Evolutionary conservation across 1,140 invertebrate species (phyloP), one percentile per base, ranked within the genome.

Genomic region (Himalopsyche phryganea): DNA sequence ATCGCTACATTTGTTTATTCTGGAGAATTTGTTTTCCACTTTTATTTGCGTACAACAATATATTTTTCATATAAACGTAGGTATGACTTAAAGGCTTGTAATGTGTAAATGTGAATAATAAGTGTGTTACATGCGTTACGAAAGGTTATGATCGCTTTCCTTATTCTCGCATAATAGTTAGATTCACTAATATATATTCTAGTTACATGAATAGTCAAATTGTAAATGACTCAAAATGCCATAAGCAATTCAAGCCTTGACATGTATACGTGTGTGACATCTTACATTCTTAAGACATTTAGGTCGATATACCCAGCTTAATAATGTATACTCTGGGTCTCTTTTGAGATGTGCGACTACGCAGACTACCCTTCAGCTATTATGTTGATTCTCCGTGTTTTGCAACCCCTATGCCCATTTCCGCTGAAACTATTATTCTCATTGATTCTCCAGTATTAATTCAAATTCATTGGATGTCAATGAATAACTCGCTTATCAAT

Each of bases 391-490:
- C 45, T 54, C 20, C 17, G 36, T 49, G 40, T 48, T 56, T 42
- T 38, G 18, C 11, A 9, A 48, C 18, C 41, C 17, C 18, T 17
- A 15, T 15, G 42, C 13, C 45, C 45, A 49, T 56, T 48, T 50
- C 45, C 17, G 36, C 14, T 10, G 32, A 45, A 62, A 53, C 55
- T 62, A 58, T 62, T 58, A 62, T 61, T 51, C 59, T 54, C 54
- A 54, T 62, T 53, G 50, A 52, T 58, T 47, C 36, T 28, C 7
- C 19, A 41, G 53, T 42, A 50, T 15, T 38, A 49, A 48, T 48
- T 48, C 50, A 28, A 5, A 9, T 9, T 5, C 9, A 28, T 9
- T 5, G 23, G 23, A 28, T 28, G 9, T 9, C 23, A 3, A 28
- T 28, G 23, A 28, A 28, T 28, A 28, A 5, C 9, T n/a, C n/a